phyloP scores from a whole-genome alignment of 2,888 invertebrate species.

The Cyclophora albipunctata region DNA sequence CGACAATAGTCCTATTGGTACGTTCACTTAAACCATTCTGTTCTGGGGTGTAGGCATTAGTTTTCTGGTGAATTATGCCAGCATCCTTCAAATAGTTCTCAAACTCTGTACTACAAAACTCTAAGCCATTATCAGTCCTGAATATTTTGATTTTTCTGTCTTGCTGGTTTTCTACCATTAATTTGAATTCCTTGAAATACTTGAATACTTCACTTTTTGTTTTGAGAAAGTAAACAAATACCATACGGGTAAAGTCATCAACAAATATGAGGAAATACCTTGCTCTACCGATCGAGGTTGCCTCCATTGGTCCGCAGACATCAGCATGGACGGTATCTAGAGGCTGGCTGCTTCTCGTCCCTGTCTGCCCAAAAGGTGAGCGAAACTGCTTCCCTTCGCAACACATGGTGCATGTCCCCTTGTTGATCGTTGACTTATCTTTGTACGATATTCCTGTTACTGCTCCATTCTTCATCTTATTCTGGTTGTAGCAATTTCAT shows the following conservation, averaged over 20 bases:
- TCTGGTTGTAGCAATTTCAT: no score
- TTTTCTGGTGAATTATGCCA: slow-evolving; percentile 13
- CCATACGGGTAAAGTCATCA: slow-evolving; percentile 8
- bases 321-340: slow-evolving; percentile 6
- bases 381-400: slow-evolving; percentile 9
- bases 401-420: slow-evolving; percentile 3
- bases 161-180: slow-evolving; percentile 13
- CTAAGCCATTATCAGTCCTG: slow-evolving; percentile 10
- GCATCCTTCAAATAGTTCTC: slow-evolving; percentile 2
- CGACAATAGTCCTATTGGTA: slow-evolving; percentile 4
- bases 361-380: slow-evolving; percentile 1
- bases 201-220: slow-evolving; percentile 4
- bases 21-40: slow-evolving; percentile 12
- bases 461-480: slow-evolving; percentile 12
- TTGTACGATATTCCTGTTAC: slow-evolving; percentile 4
- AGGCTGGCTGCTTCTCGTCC: not conserved
- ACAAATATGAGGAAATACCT: slow-evolving; percentile 8
- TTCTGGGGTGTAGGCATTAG: slow-evolving; percentile 6
- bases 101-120: slow-evolving; percentile 4
- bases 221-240: slow-evolving; percentile 6
- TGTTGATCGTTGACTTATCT: not conserved
- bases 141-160: slow-evolving; percentile 13
- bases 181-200: slow-evolving; percentile 15
- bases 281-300: slow-evolving; percentile 2
- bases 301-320: slow-evolving; percentile 4